phyloP scores from a whole-genome alignment of 2,113 vertebrate species.

The Orthonyx spaldingii region DNA sequence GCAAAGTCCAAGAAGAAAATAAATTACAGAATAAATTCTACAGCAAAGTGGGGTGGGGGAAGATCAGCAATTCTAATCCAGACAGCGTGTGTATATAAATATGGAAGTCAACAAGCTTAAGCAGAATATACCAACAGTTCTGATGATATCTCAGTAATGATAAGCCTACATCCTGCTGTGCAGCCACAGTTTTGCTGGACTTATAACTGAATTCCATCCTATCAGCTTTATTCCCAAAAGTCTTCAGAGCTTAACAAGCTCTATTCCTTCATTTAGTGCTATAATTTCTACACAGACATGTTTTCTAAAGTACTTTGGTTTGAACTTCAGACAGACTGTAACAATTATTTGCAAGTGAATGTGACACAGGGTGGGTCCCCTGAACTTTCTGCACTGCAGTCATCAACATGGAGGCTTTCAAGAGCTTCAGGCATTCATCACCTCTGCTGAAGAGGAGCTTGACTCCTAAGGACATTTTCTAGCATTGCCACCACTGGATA shows the following conservation, averaged over 20 bases:
- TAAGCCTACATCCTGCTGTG: not conserved
- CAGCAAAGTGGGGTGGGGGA: rapidly evolving
- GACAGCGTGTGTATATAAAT: not conserved
- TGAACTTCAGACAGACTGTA: not conserved
- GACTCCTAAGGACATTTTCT: not conserved
- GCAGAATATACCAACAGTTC: not conserved
- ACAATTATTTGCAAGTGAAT: not conserved
- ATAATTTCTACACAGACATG: not conserved
- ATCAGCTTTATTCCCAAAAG: not conserved
- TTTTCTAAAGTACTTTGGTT: not conserved
- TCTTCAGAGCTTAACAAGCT: not conserved
- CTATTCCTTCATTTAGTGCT: not conserved
- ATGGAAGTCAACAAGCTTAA: not conserved
- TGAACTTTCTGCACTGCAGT: not conserved
- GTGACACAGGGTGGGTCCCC: not conserved
- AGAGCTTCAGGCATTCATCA: not conserved
- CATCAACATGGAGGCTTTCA: not conserved
- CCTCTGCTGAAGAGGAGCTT: not conserved
- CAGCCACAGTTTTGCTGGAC: not conserved
- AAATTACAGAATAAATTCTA: not conserved
- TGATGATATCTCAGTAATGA: not conserved
- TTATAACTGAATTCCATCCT: not conserved
- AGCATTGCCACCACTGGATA: not conserved
- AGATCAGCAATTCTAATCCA: not conserved
- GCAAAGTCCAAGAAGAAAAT: not conserved